Evolutionary conservation across 2,797 vertebrate species (phyloP), one percentile per base, ranked within the genome.

Genomic region (Sebastiscus albofasciatus): DNA sequence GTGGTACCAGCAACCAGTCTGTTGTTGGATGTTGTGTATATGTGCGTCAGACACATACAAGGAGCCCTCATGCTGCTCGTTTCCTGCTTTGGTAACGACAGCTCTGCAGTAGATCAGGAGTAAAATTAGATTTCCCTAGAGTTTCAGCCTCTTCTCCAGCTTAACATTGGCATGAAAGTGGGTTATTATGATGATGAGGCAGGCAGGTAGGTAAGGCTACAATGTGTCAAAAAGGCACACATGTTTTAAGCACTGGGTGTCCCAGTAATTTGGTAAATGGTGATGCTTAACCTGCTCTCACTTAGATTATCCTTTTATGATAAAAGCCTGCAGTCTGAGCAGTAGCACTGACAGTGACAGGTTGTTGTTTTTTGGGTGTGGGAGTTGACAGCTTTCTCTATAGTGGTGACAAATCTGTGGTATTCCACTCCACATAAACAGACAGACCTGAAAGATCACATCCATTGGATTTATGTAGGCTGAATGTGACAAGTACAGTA

Each of bases 51-150:
- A 60, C 8, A 11, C 13, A 33, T 5, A 20, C 2, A 24, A 65
- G 10, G 10, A 67, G 26, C 26, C 14, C 4, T 27, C 2, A n/a
- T 68, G 62, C 64, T 36, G 22, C 29, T 71, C 18, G 31, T 73
- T 75, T 76, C 46, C 36, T 49, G 36, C 34, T 81, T 59, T 77
- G 46, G 55, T 58, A 31, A 74, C 56, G 29, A 34, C 22, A 14
- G 34, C 52, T 67, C 27, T 69, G 34, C 27, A 49, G 77, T 56
- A 85, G 42, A 78, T 82, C 67, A 84, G 65, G 78, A 86, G 73
- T 94, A 87, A 88, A 93, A 86, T 91, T 80, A 86, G 83, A 88
- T 86, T 76, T 79, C 88, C 84, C 65, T n/a, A 0, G 67, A 79
- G 83, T 65, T 89, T 70, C 73, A 74, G 61, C 72, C 55, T 79